These are phyloP conservation scores for Yasuhikotakia modesta DNA, from an alignment of 2,797 vertebrate species.

Conservation along the genomic window DNA sequence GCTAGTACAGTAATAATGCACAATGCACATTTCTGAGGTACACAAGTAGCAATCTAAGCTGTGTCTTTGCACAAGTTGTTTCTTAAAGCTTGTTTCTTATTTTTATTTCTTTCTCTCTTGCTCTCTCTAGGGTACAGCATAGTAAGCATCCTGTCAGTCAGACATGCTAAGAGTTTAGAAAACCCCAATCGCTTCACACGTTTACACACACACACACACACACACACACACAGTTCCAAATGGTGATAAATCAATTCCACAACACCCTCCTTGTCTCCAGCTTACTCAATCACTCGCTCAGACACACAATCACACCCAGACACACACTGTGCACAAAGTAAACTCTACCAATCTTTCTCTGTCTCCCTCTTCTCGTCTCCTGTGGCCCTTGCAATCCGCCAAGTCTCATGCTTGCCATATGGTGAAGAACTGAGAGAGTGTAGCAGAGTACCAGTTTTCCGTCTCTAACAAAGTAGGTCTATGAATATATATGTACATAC, in stretches of 20 bases:
- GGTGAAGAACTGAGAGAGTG: constrained; percentile 26
- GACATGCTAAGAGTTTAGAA: constrained; percentile 28
- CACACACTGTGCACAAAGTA: constrained; percentile 45
- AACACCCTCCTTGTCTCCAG: constrained; percentile 37
- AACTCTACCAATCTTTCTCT: constrained; percentile 50
- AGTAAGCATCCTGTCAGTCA: constrained; percentile 36
- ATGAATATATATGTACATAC: constrained; percentile 36
- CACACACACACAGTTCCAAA: constrained; percentile 24
- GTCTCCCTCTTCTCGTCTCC: constrained; percentile 43
- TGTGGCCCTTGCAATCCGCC: constrained; percentile 39
- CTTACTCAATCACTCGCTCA: constrained; percentile 42
- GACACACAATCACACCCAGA: constrained; percentile 42
- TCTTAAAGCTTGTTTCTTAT: constrained; percentile 24
- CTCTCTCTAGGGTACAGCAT: constrained; percentile 26
- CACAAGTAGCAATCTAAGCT: not conserved
- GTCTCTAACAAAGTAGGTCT: constrained; percentile 33
- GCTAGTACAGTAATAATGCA: constrained; percentile 3
- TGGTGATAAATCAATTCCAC: constrained; percentile 55
- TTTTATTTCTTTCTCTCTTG: constrained; percentile 1
- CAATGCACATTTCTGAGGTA: not conserved
- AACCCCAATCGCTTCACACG: constrained; percentile 38
- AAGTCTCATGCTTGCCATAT: constrained; percentile 51
- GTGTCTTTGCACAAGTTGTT: not conserved
- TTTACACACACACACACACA: constrained; percentile 16
- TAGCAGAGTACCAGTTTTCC: constrained; percentile 28